Conservation (phyloP, 1,140 invertebrate genomes). For the Drosophila melanogaster region DNA sequence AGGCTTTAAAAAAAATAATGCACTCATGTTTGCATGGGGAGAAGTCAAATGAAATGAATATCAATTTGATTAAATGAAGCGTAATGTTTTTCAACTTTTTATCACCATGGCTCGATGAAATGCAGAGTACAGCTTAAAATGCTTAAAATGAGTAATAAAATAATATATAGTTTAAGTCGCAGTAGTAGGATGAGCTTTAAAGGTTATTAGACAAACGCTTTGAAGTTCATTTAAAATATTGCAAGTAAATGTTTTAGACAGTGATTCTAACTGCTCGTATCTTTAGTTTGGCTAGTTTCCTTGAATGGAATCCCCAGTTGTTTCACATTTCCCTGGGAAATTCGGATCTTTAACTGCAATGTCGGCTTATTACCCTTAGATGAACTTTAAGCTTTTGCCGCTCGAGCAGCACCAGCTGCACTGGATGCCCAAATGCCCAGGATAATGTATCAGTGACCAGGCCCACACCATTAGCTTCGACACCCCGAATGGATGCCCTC, state of each 20-base stretch:
- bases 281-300: too few species aligned
- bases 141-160: slow-evolving; percentile 3
- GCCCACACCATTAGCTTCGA: slow-evolving; percentile 64
- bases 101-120: too few species aligned
- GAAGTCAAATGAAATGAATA: slow-evolving; percentile 72
- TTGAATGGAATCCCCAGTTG: not conserved
- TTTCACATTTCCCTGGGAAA: not conserved
- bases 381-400: slow-evolving; percentile 60
- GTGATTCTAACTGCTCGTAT: too few species aligned
- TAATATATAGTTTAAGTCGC: not conserved
- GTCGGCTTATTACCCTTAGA: slow-evolving; percentile 45
- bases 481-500: slow-evolving; percentile 27
- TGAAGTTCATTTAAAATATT: too few species aligned
- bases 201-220: too few species aligned
- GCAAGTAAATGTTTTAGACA: too few species aligned
- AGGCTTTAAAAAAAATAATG: slow-evolving; percentile 36
- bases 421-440: slow-evolving; percentile 31
- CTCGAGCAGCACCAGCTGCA: slow-evolving; percentile 58
- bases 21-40: slow-evolving; percentile 11
- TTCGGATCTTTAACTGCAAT: slow-evolving; percentile 24
- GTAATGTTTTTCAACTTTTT: slow-evolving; percentile 18
- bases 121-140: too few species aligned
- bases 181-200: too few species aligned
- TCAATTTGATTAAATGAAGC: slow-evolving; percentile 71
- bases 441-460: slow-evolving; percentile 66